A percentile compares a stretch with the other conserved stretches of the same genome.
Conservation (phyloP, 2,797 vertebrate species). For the Moxostoma hubbsi region DNA sequence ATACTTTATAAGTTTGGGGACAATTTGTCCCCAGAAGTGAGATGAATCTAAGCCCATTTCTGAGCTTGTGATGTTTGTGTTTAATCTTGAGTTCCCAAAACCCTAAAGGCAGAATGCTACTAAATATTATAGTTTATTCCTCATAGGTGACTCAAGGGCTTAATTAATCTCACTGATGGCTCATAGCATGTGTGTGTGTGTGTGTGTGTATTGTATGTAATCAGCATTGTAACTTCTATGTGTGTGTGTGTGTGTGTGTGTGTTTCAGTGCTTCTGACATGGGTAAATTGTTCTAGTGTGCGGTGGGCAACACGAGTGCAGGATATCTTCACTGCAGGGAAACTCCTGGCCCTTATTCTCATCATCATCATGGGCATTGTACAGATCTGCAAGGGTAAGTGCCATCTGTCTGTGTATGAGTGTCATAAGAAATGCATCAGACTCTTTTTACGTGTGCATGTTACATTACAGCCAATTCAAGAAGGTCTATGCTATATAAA, state of each 20-base stretch:
- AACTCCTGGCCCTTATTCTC: constrained; percentile 88
- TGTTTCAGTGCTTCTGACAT: constrained; percentile 84
- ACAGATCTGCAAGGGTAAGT: constrained; percentile 91
- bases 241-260: constrained; percentile 27
- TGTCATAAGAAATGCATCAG: background rate
- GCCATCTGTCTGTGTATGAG: background rate
- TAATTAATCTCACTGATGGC: constrained; percentile 7
- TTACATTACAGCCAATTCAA: background rate
- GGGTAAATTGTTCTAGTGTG: constrained; percentile 93
- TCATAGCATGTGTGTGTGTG: constrained; percentile 14
- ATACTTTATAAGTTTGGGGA: too few relatives aligned
- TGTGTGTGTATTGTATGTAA: too few relatives aligned
- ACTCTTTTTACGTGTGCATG: background rate
- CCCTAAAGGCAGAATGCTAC: too few relatives aligned
- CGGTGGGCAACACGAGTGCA: constrained; percentile 93
- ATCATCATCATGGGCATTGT: constrained; percentile 94
- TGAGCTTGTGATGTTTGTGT: background rate
- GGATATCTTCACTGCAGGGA: constrained; percentile 92
- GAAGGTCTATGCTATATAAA: background rate
- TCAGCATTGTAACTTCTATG: background rate
- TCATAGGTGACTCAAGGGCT: background rate
- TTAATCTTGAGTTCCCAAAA: too few relatives aligned
- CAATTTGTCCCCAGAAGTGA: too few relatives aligned
- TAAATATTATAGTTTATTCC: too few relatives aligned
- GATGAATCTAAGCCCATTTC: background rate